These are phyloP conservation scores for Anguilla marmorata DNA, from an alignment of 2,797 vertebrate species.

Conservation along the genomic window DNA sequence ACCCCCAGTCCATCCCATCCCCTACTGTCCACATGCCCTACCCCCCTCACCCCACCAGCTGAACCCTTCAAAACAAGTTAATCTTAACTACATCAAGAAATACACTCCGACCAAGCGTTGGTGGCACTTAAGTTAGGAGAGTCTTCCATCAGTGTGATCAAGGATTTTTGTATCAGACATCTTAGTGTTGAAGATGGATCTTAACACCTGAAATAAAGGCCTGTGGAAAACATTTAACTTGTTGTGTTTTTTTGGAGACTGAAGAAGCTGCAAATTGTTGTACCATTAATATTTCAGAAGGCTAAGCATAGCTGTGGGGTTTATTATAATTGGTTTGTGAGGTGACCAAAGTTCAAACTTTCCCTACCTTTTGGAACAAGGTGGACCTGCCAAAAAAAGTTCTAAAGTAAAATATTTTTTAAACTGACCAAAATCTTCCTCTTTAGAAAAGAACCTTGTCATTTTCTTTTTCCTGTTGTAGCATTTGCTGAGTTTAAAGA, in stretches of 20 bases:
- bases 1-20: slow-evolving; percentile 13
- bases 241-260: background rate
- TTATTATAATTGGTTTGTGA: background rate
- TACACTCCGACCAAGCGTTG: slow-evolving; percentile 70
- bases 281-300: background rate
- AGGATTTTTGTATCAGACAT: slow-evolving; percentile 87
- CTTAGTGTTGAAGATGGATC: slow-evolving; percentile 75
- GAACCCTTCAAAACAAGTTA: slow-evolving; percentile 54
- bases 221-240: slow-evolving; percentile 54
- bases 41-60: slow-evolving; percentile 9
- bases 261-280: background rate
- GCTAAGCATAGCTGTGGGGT: background rate
- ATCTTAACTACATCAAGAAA: slow-evolving; percentile 58
- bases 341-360: background rate
- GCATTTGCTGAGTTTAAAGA: background rate
- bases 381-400: background rate
- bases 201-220: slow-evolving; percentile 85
- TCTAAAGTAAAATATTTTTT: background rate
- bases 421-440: no score
- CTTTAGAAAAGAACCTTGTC: background rate
- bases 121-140: slow-evolving; percentile 84
- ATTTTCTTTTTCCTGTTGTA: background rate
- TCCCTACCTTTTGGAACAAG: background rate
- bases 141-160: slow-evolving; percentile 81
- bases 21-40: background rate